A percentile compares a stretch with the other conserved stretches of the same genome.
phyloP scores from a whole-genome alignment of 2,797 vertebrate genomes.

The Bradypodion pumilum region DNA sequence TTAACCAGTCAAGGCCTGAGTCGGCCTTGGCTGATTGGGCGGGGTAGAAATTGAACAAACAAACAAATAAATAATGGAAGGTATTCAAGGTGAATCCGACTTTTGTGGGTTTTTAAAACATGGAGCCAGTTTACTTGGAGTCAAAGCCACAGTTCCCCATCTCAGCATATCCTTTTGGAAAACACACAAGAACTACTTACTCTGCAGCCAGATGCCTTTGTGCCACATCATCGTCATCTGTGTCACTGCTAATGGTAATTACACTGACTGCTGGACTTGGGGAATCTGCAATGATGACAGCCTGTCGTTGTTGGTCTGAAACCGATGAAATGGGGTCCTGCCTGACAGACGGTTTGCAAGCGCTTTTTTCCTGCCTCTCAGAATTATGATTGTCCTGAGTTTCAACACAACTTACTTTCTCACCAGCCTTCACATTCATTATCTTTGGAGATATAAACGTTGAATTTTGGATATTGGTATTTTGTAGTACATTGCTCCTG shows the following conservation, averaged over 20 bases:
- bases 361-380: constrained; percentile 72
- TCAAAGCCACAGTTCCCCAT: not conserved
- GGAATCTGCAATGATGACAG: constrained; percentile 86
- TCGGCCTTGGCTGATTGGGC: too few relatives aligned
- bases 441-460: constrained; percentile 93
- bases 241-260: constrained; percentile 97
- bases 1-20: not conserved
- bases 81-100: not conserved
- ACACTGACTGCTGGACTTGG: constrained; percentile 92
- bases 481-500: constrained; percentile 87
- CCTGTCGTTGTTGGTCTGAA: constrained; percentile 85
- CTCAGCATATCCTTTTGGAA: not conserved
- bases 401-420: constrained; percentile 80
- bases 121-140: not conserved
- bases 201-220: constrained; percentile 85
- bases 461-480: constrained; percentile 88
- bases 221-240: constrained; percentile 83
- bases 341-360: constrained; percentile 77
- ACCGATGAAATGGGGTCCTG: constrained; percentile 78
- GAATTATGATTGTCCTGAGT: constrained; percentile 77
- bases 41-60: too few relatives aligned
- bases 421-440: constrained; percentile 85
- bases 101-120: not conserved
- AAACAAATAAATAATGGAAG: not conserved
- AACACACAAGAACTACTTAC: constrained; percentile 75